Percentiles rank a stretch among this genome's conserved stretches.
phyloP scores from a whole-genome alignment of 2,888 invertebrate genomes.

The Papilio elwesi region DNA sequence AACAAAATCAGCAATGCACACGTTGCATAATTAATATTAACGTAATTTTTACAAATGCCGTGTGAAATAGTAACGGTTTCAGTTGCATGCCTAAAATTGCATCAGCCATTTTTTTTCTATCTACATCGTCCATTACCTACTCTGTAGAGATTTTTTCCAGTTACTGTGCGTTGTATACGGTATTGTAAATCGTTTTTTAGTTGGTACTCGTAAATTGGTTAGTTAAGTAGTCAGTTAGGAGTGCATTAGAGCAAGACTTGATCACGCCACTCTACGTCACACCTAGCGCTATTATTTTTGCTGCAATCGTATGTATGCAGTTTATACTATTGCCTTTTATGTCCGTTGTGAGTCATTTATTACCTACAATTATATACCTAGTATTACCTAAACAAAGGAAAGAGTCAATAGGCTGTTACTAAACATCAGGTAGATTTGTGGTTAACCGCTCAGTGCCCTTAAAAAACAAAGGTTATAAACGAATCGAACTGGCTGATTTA shows the following conservation, averaged over 20 bases:
- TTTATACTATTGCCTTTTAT: not conserved
- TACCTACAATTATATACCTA: not conserved
- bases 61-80: not conserved
- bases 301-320: too few species aligned
- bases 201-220: conserved; percentile 9
- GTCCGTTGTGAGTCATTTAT: not conserved
- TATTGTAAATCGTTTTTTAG: conserved; percentile 32
- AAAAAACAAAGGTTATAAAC: too few species aligned
- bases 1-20: conserved; percentile 42
- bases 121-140: conserved; percentile 16
- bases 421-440: not conserved
- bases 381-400: too few species aligned
- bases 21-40: not conserved
- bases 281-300: not conserved
- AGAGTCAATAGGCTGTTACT: too few species aligned
- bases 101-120: conserved; percentile 7
- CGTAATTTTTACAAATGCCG: not conserved
- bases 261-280: too few species aligned
- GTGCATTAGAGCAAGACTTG: conserved; percentile 49
- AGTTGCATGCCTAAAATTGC: conserved; percentile 25
- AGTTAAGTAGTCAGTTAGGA: conserved; percentile 41
- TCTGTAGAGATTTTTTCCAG: not conserved
- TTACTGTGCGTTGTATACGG: not conserved
- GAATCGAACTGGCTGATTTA: too few species aligned
- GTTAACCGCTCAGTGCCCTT: too few species aligned